phyloP scores from a whole-genome alignment of 2,888 invertebrate species.

The Drosophila cracens region DNA sequence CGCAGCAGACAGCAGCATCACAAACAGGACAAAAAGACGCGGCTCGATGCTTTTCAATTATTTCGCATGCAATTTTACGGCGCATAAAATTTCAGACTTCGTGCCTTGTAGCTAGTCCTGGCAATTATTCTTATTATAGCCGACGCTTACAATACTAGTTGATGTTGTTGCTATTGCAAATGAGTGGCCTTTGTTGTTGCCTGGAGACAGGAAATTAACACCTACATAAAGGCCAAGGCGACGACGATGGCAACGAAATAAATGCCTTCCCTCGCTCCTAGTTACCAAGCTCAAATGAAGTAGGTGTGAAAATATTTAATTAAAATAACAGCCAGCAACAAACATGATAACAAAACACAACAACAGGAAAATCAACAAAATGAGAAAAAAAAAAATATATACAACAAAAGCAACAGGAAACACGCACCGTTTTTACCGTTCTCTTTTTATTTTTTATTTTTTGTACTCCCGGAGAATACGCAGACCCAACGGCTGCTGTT shows the following conservation, averaged over 20 bases:
- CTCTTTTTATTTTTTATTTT: conserved; percentile 17
- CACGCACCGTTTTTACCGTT: conserved; percentile 37
- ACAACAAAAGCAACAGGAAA: conserved; percentile 51
- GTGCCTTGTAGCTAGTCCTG: conserved; percentile 66
- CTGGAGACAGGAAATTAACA: conserved; percentile 77
- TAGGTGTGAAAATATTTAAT: conserved; percentile 83
- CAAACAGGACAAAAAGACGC: conserved; percentile 47
- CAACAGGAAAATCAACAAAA: conserved; percentile 5
- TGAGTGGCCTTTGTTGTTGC: conserved; percentile 32
- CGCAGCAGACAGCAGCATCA: conserved; percentile 3
- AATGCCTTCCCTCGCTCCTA: conserved; percentile 34
- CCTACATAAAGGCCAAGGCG: conserved; percentile 59
- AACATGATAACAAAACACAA: conserved; percentile 43
- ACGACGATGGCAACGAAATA: conserved; percentile 21
- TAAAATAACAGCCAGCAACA: conserved; percentile 74
- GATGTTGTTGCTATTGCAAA: conserved; percentile 26
- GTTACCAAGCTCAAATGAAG: conserved; percentile 61
- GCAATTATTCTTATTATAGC: conserved; percentile 78
- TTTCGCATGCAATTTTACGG: conserved; percentile 79
- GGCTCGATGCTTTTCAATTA: conserved; percentile 78
- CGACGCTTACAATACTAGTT: conserved; percentile 37
- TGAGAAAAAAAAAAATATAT: conserved; percentile 33
- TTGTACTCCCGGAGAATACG: conserved; percentile 28
- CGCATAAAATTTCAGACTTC: conserved; percentile 68
- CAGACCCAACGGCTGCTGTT: conserved; percentile 70